Evolutionary conservation across 2,888 invertebrate species (phyloP), one percentile per base, ranked within the genome.

Genomic region (Nomada goodeniana): DNA sequence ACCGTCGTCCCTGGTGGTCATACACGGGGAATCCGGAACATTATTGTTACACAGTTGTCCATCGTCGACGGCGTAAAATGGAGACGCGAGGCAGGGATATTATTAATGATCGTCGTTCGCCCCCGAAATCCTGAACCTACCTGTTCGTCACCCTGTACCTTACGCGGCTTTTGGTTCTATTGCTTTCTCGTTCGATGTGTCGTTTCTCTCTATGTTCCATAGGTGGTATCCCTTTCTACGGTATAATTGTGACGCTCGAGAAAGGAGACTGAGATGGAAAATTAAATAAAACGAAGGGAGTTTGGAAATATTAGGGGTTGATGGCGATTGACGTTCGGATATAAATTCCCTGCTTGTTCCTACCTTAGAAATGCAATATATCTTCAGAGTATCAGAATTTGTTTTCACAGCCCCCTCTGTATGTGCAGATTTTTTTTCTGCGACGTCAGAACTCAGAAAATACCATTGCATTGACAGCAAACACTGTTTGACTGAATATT

Each of bases 1-100:
- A 52, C 65, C 55, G 61, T 42, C 79, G 74, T 67, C 85, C 74
- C 82, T 57, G 79, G 69, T 70, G 80, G 73, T 74, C 76, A 52
- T 80, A 69, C 71, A 61, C 77, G 81, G 76, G 68, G 67, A 72
- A 71, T 77, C 87, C 86, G 88, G 89, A 89, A 91, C 90, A 92
- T 92, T 92, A 92, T 92, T 91, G 92, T 92, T 91, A 90, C 92
- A 90, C 91, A 86, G 89, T 91, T 91, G 90, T 90, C 89, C 91
- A 90, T 90, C 90, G 91, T 91, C 90, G 74, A 88, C 87, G 88
- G 89, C 88, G 89, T 90, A 89, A 91, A 91, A 91, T 88, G 89
- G 88, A 88, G 88, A 86, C 67, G 86, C 79, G 75, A 82, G 84
- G 74, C 80, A 75, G 83, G 84, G 83, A 88, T 88, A 85, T 91